These are phyloP conservation scores for Drosophila paramelanica DNA, from an alignment of 2,888 invertebrate genomes.

Conservation along the genomic window DNA sequence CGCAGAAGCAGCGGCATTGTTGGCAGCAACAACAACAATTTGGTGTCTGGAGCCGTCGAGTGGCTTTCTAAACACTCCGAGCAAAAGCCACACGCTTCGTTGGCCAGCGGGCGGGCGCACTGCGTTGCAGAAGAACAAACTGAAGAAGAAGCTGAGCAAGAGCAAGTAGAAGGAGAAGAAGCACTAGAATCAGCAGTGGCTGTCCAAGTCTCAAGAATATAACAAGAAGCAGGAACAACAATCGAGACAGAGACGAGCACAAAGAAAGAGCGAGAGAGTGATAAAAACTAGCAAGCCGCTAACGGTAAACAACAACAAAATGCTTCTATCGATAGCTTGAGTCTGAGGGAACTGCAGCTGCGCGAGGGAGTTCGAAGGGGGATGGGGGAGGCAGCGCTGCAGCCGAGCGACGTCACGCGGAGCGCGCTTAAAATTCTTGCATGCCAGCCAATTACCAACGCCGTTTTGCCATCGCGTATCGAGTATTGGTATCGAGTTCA, in stretches of 20 bases:
- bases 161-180: conserved; percentile 5
- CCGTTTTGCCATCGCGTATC: conserved; percentile 43
- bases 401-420: conserved; percentile 53
- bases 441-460: conserved; percentile 56
- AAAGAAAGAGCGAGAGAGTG: conserved; percentile 5
- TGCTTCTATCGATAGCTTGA: conserved; percentile 60
- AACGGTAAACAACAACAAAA: conserved; percentile 73
- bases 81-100: conserved; percentile 65
- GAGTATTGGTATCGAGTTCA: conserved; percentile 45
- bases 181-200: conserved; percentile 19
- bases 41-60: conserved; percentile 57
- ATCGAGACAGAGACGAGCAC: conserved; percentile 9
- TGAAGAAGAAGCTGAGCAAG: conserved; percentile 22
- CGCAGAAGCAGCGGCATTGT: background rate
- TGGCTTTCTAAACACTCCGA: conserved; percentile 72
- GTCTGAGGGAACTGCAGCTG: conserved; percentile 32
- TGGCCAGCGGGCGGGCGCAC: conserved; percentile 54
- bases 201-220: conserved; percentile 46
- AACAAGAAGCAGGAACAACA: conserved; percentile 31
- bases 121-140: background rate
- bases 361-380: background rate
- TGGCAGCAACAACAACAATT: background rate
- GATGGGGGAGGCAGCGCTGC: background rate
- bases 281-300: conserved; percentile 53
- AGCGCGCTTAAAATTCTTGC: conserved; percentile 74